Conservation (phyloP, 1,140 invertebrate genomes). For the Pteromalus puparum region DNA sequence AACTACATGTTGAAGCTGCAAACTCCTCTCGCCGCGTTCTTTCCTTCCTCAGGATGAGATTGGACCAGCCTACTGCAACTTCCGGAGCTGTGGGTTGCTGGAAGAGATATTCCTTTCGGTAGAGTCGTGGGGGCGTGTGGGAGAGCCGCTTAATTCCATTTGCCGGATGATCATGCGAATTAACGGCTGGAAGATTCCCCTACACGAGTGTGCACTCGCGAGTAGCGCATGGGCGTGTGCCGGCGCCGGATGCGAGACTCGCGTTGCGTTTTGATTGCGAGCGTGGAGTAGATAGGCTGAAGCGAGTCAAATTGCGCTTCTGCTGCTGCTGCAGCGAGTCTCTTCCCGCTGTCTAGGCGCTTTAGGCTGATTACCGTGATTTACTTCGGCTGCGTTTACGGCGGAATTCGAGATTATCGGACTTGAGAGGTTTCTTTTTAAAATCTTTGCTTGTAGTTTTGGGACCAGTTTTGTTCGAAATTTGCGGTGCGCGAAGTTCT, state of each 20-base stretch:
- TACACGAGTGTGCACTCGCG: conserved; percentile 11
- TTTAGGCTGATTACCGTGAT: conserved; percentile 4
- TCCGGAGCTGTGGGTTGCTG: background rate
- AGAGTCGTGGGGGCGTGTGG: background rate
- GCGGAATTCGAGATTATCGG: background rate
- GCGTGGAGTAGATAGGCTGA: background rate
- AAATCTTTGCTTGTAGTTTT: background rate
- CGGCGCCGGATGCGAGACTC: background rate
- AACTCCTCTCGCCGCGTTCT: background rate
- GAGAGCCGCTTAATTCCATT: conserved; percentile 34
- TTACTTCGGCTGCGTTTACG: background rate
- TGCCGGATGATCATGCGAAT: conserved; percentile 34
- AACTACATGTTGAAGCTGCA: too few species aligned
- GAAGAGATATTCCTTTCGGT: background rate
- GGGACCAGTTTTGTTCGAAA: too few species aligned
- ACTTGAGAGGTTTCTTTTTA: background rate
- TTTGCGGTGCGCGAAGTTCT: too few species aligned
- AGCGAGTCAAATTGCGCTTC: conserved; percentile 27
- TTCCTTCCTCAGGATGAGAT: background rate
- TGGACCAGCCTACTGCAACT: conserved; percentile 3
- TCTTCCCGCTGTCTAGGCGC: background rate
- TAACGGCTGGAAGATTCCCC: conserved; percentile 28
- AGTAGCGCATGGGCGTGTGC: background rate
- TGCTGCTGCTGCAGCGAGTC: background rate
- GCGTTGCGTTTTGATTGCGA: conserved; percentile 44